Conservation (phyloP, 2,888 invertebrate genomes). For the Hirtodrosophila cameraria region DNA sequence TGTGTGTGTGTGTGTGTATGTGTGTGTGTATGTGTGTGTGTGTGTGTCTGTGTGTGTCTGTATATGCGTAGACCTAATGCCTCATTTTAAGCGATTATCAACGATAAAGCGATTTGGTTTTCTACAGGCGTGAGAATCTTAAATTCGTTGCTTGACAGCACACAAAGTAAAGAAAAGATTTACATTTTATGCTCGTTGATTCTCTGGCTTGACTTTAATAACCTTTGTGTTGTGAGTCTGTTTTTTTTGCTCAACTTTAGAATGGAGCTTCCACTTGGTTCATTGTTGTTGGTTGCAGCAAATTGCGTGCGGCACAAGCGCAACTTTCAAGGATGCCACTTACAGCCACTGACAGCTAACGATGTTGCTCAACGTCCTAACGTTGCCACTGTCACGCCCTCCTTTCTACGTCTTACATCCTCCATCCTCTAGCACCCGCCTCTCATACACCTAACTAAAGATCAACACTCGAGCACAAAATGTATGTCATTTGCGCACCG, state of each 20-base stretch:
- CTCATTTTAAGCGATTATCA: constrained; percentile 20
- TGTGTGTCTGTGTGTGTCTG: background rate
- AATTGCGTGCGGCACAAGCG: constrained; percentile 72
- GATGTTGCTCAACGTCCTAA: constrained; percentile 67
- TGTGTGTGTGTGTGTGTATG: background rate
- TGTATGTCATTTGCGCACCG: constrained; percentile 76
- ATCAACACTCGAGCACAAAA: constrained; percentile 73
- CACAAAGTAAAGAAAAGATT: constrained; percentile 1
- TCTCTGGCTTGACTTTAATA: constrained; percentile 29
- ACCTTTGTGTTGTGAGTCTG: constrained; percentile 5
- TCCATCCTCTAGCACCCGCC: background rate
- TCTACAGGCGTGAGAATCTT: constrained; percentile 20
- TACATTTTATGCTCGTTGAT: constrained; percentile 23
- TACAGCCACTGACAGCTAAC: constrained; percentile 75
- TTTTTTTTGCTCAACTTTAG: background rate
- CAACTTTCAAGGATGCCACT: constrained; percentile 78
- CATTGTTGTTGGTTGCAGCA: constrained; percentile 54
- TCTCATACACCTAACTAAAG: constrained; percentile 59
- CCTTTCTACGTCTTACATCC: background rate
- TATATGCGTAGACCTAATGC: constrained; percentile 7
- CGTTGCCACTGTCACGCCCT: constrained; percentile 34
- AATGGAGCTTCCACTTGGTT: constrained; percentile 9
- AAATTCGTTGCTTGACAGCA: constrained; percentile 2
- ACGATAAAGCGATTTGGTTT: constrained; percentile 27
- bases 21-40: background rate